Evolutionary conservation across 2,113 vertebrate species (phyloP), one percentile per base, ranked within the genome.

Genomic region (Psilopogon haemacephalus): DNA sequence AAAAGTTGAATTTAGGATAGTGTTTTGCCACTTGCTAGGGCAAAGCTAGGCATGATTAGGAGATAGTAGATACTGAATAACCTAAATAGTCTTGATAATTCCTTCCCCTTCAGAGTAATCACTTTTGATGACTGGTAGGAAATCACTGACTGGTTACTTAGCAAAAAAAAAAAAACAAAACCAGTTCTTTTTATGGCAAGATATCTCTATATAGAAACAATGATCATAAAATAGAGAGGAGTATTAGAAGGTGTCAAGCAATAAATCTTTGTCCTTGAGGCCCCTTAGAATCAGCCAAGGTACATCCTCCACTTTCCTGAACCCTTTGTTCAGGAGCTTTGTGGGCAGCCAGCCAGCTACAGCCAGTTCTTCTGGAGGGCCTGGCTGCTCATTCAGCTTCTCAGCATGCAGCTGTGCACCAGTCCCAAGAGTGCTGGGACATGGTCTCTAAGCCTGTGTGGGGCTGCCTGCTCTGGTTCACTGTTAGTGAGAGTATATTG

Each of bases 371-470:
- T 50, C 54, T 60, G 67, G 42, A 86, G 77, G 48, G 46, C n/a
- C 23, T 78, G 77, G 42, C 80, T 84, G 77, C 38, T 84, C 23
- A 0, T 38, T 60, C 62, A 24, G 63, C 38, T 82, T 62, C 62
- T 38, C 84, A 68, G 26, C 65, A 14, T 13, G 12, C 42, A 18
- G 19, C 32, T 23, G 5, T 23, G 5, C 27, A 7, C 40, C 52
- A 46, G 30, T 33, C 40, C 33, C 37, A 5, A 6, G 38, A 33
- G 52, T 8, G 0, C 26, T 33, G 56, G 56, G 33, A 71, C 1
- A 4, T 35, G 33, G 6, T 56, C 72, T 58, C 72, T 63, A 1
- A 24, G 24, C 46, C 9, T 0, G 0, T 0, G 0, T 12, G 59
- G 33, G 18, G n/a, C 65, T 88, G 14, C 30, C 40, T 3, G 1